Conservation (phyloP, 2,888 invertebrate species). For the Amblyjoppa fuscipennis region DNA sequence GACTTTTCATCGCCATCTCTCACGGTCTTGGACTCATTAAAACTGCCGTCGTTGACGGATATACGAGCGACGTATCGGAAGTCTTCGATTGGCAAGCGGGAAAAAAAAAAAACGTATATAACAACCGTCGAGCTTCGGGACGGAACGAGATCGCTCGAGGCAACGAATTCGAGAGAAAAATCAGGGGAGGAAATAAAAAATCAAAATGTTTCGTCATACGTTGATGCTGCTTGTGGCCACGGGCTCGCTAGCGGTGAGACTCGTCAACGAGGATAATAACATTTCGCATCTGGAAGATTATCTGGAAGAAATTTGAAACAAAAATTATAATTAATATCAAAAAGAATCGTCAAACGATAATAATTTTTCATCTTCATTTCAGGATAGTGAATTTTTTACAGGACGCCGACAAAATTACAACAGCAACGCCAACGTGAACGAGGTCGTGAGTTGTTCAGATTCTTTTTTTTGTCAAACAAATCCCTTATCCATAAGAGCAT, state of each 20-base stretch:
- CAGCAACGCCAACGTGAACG: constrained; percentile 11
- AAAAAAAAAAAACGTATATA: constrained; percentile 56
- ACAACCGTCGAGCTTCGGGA: neutral
- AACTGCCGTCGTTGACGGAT: constrained; percentile 50
- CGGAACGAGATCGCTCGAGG: constrained; percentile 7
- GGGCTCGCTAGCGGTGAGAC: constrained; percentile 35
- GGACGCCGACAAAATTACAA: constrained; percentile 16
- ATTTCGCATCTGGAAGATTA: neutral
- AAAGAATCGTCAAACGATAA: neutral
- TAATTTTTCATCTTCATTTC: constrained; percentile 8
- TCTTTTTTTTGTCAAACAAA: neutral
- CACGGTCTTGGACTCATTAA: constrained; percentile 18
- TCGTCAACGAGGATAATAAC: neutral
- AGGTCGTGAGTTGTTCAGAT: constrained; percentile 13
- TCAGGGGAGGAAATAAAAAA: neutral
- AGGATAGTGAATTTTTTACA: neutral
- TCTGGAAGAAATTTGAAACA: too few relatives aligned
- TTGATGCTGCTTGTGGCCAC: constrained; percentile 30
- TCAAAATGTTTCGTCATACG: constrained; percentile 36
- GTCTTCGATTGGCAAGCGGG: constrained; percentile 34
- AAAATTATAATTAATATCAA: neutral
- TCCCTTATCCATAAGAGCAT: too few relatives aligned
- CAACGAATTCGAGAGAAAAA: neutral
- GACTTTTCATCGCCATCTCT: constrained; percentile 32
- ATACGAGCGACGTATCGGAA: constrained; percentile 57